Evolutionary conservation across 2,113 vertebrate genomes (phyloP), one percentile per base, ranked within the genome.

Genomic region (Taxidea taxus): DNA sequence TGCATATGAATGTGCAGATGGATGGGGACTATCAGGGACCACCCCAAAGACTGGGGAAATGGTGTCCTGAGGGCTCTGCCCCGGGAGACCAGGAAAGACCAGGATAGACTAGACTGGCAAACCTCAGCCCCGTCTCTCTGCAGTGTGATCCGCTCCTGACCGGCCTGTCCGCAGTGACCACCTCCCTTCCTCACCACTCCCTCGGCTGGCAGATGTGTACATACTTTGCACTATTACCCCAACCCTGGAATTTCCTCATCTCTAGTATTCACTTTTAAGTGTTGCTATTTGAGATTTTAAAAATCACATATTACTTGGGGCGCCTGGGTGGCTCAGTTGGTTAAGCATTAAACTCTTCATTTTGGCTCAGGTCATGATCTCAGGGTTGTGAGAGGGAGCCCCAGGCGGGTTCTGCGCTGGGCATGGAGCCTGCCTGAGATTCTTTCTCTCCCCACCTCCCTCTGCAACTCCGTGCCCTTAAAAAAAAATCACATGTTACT

Each of bases 141-240:
- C 29, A 37, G 51, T 44, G 62, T 18, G 12, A 70, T 15, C 27
- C 8, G 9, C 56, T 60, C 64, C 66, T 20, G 20, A 60, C 6
- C 15, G 31, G 18, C 62, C 66, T 21, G 51, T 31, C 29, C 54
- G 15, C n/a, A 14, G 72, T 15, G 72, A 29, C 39, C 39, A 29
- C 39, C 72, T 16, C 11, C 15, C 37, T 60, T 39, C 14, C 37
- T 25, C 77, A 20, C 77, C 80, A 16, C 37, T 42, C 25, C 14
- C 56, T 16, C 0, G 13, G 72, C 27, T 1, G 27, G 23, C 25
- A 11, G 37, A 9, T 16, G 1, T 3, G 7, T 12, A 20, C 8
- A 31, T 9, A 44, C 27, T 60, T 83, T 7, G n/a, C 25, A 62
- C 13, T 29, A 18, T 11, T 31, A 34, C 25, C n/a, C 25, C 37